Conservation (phyloP, 1,140 invertebrate genomes). For the Sinonovacula constricta region DNA sequence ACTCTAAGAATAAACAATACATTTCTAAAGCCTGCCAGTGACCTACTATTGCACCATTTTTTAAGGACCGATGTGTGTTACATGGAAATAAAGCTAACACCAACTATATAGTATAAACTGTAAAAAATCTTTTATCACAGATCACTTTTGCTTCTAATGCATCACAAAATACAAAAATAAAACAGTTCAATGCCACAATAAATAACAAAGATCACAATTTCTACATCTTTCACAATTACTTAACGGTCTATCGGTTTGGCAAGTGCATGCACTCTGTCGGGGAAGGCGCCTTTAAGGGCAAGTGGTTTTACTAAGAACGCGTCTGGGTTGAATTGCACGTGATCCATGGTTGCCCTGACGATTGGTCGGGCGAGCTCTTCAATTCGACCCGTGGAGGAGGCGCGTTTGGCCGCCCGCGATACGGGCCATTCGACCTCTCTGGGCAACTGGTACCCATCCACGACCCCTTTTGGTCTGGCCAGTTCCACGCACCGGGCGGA, state of each 20-base stretch:
- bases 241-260: slow-evolving; percentile 69
- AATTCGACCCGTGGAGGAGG: slow-evolving; percentile 59
- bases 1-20: no score
- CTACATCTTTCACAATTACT: neutral
- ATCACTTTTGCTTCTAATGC: no score
- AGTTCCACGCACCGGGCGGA: slow-evolving; percentile 67
- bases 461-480: slow-evolving; percentile 62
- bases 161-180: no score
- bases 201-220: no score
- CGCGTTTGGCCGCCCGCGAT: slow-evolving; percentile 64
- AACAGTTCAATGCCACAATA: no score
- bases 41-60: no score
- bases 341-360: slow-evolving; percentile 71
- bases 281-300: slow-evolving; percentile 70
- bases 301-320: slow-evolving; percentile 71
- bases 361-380: slow-evolving; percentile 70
- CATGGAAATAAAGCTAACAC: no score
- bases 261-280: slow-evolving; percentile 64
- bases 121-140: no score
- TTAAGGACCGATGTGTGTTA: no score
- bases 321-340: slow-evolving; percentile 75
- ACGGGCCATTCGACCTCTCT: slow-evolving; percentile 66
- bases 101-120: no score
- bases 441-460: slow-evolving; percentile 69
- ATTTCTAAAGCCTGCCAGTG: no score